phyloP scores from a whole-genome alignment of 53 echinoderm and acorn worm genomes.

The Holothuria scabra region DNA sequence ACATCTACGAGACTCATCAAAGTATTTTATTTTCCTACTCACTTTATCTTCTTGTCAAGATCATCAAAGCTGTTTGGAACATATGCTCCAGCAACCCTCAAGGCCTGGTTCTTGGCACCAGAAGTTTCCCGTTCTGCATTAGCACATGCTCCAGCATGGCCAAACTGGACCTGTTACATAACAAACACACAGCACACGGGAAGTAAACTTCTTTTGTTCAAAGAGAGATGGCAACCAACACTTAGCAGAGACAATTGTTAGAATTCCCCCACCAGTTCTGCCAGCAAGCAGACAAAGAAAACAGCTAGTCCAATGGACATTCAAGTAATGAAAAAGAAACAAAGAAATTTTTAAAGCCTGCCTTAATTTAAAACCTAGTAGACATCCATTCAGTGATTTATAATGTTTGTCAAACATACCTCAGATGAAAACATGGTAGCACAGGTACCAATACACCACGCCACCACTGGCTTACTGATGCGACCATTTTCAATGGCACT shows the following conservation, averaged over 20 bases:
- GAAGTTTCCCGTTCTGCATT: slow-evolving; percentile 92
- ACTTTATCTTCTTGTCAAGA: slow-evolving; percentile 92
- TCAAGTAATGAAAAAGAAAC: no score
- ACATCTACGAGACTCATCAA: background rate
- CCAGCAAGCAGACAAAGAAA: no score
- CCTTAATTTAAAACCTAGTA: no score
- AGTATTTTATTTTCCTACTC: background rate
- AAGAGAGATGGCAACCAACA: no score
- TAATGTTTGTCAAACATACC: slow-evolving; percentile 38
- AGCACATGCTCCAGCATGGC: slow-evolving; percentile 96
- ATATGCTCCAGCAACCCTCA: slow-evolving; percentile 89
- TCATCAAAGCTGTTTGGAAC: slow-evolving; percentile 97
- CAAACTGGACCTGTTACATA: slow-evolving; percentile 79
- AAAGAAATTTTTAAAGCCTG: no score
- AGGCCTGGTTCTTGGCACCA: slow-evolving; percentile 91
- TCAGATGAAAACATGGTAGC: slow-evolving; percentile 95
- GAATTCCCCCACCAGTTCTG: no score
- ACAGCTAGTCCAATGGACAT: no score
- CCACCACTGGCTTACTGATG: slow-evolving; percentile 87
- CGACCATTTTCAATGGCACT: slow-evolving; percentile 78
- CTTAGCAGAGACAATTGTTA: no score
- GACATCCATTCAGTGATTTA: background rate
- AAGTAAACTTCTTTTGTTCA: no score
- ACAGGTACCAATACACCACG: slow-evolving; percentile 98
- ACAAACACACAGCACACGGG: no score